A percentile compares a stretch with the other conserved stretches of the same genome.
Conservation (phyloP, 2,797 vertebrate species). For the Protosalanx chinensis region DNA sequence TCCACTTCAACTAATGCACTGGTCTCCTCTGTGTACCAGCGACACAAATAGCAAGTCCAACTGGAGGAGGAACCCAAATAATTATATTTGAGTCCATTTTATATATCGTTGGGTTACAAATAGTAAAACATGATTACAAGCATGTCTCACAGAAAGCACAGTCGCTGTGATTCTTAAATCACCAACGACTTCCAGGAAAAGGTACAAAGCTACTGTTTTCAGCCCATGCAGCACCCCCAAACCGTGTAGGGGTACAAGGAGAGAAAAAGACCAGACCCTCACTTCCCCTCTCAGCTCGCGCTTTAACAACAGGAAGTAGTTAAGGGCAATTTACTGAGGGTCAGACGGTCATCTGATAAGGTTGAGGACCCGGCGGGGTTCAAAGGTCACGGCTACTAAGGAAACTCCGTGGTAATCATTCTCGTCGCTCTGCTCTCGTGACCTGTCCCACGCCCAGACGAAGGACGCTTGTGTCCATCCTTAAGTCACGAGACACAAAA, state of each 20-base stretch:
- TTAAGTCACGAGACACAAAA: neutral
- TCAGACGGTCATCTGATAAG: constrained; percentile 87
- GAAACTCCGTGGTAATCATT: constrained; percentile 67
- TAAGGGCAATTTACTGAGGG: constrained; percentile 85
- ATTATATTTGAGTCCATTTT: neutral
- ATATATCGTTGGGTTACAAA: neutral
- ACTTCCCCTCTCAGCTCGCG: constrained; percentile 66
- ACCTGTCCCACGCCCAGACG: constrained; percentile 33
- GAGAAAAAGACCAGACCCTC: constrained; percentile 48
- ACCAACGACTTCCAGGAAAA: constrained; percentile 18
- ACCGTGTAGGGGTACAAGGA: constrained; percentile 7
- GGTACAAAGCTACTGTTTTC: constrained; percentile 18
- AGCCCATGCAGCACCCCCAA: constrained; percentile 21
- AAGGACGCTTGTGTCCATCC: neutral
- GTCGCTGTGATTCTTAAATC: constrained; percentile 5
- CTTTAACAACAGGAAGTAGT: constrained; percentile 85
- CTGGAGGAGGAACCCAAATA: too few species aligned
- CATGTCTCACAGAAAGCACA: neutral
- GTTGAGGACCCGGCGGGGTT: constrained; percentile 64
- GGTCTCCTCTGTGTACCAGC: neutral
- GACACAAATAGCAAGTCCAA: neutral
- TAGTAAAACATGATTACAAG: neutral
- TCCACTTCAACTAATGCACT: neutral
- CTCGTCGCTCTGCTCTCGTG: constrained; percentile 71
- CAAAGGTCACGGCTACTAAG: constrained; percentile 77